Conservation (phyloP, 1,140 invertebrate genomes). For the Bombus breviceps region DNA sequence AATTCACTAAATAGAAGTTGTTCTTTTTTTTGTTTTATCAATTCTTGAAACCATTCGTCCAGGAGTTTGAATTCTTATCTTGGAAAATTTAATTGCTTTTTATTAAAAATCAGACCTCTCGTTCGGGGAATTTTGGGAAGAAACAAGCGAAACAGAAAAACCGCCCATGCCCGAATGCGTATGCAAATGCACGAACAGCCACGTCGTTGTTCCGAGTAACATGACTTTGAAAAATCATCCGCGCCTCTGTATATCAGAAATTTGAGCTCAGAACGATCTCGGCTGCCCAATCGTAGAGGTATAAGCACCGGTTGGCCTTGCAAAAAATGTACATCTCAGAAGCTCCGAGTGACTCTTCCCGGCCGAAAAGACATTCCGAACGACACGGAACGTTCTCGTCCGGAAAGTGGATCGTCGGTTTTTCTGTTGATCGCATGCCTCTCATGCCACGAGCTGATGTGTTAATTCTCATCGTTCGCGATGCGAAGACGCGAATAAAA, state of each 20-base stretch:
- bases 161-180: neutral
- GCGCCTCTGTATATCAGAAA: conserved; percentile 36
- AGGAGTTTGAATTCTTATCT: no score
- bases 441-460: neutral
- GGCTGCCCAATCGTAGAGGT: no score
- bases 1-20: no score
- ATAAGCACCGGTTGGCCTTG: conserved; percentile 52
- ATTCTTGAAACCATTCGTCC: no score
- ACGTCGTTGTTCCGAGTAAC: neutral
- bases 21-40: no score
- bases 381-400: neutral
- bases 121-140: neutral
- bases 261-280: conserved; percentile 1
- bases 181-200: conserved; percentile 22
- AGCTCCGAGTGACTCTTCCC: conserved; percentile 4
- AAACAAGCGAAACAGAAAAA: neutral
- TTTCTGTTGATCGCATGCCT: neutral
- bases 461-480: conserved; percentile 7
- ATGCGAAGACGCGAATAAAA: no score
- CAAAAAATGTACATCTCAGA: conserved; percentile 39
- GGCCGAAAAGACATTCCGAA: conserved; percentile 16
- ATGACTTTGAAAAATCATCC: conserved; percentile 41
- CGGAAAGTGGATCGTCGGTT: conserved; percentile 33
- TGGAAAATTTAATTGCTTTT: no score
- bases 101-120: neutral